phyloP scores from a whole-genome alignment of 2,113 vertebrate species.

The Etheostoma spectabile region DNA sequence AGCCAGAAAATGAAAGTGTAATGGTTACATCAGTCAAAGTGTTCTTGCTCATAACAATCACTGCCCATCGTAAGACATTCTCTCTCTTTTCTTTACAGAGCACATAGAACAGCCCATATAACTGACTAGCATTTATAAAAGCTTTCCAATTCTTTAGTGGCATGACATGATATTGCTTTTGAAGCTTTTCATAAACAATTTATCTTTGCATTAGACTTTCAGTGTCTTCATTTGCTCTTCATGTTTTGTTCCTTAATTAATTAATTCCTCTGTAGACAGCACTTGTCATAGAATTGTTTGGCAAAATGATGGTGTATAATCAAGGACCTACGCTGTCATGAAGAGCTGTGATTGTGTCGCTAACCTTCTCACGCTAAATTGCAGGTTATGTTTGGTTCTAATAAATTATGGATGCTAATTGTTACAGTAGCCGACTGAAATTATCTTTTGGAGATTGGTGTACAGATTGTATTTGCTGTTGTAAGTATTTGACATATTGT shows the following conservation, averaged over 20 bases:
- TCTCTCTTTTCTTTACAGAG: not conserved
- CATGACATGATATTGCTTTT: not conserved
- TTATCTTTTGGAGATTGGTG: not conserved
- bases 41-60: conserved; percentile 15
- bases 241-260: not conserved
- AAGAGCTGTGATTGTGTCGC: conserved; percentile 54
- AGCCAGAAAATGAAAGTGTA: conserved; percentile 10
- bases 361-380: conserved; percentile 27
- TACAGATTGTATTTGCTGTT: not conserved
- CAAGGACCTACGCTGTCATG: conserved; percentile 27
- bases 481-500: not conserved
- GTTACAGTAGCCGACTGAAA: conserved; percentile 17
- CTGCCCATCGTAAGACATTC: conserved; percentile 4
- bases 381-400: conserved; percentile 10
- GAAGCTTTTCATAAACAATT: not conserved
- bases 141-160: not conserved
- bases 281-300: conserved; percentile 46
- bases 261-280: conserved; percentile 17
- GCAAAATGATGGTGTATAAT: conserved; percentile 53
- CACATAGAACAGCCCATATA: not conserved
- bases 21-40: not conserved
- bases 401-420: conserved; percentile 54
- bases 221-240: conserved; percentile 6
- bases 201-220: not conserved
- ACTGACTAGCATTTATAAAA: not conserved